phyloP scores from a whole-genome alignment of 37 sponge, comb jelly and placozoan species.

The Haliclona indistincta region DNA sequence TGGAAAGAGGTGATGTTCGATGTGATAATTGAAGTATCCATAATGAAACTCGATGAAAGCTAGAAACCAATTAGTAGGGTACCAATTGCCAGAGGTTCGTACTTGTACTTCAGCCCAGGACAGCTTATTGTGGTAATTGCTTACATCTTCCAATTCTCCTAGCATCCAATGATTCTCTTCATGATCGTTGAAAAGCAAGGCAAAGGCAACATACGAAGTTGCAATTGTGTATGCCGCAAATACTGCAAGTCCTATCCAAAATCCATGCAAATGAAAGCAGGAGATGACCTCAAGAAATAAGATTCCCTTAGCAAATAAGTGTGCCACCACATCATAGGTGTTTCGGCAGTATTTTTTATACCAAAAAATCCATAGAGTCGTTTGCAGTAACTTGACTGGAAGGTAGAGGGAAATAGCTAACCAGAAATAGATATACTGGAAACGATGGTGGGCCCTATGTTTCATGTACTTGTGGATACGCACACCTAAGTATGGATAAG shows the following conservation, averaged over 20 bases:
- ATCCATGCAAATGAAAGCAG: constrained; percentile 2
- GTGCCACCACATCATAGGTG: too few relatives aligned
- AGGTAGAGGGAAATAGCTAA: too few relatives aligned
- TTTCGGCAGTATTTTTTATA: too few relatives aligned
- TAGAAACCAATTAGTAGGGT: constrained; percentile 10
- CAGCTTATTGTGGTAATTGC: neutral
- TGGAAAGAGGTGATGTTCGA: too few relatives aligned
- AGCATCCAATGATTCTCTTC: neutral
- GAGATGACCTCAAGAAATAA: neutral
- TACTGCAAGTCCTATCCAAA: neutral
- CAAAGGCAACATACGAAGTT: neutral
- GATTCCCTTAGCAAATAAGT: too few relatives aligned
- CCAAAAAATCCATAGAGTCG: too few relatives aligned
- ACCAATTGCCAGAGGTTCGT: constrained; percentile 6
- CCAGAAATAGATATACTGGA: too few relatives aligned
- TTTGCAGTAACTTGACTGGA: too few relatives aligned
- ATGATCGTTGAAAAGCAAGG: constrained; percentile 5
- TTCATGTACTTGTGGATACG: too few relatives aligned
- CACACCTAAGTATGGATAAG: too few relatives aligned
- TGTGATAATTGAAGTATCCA: too few relatives aligned
- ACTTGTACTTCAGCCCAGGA: constrained; percentile 16
- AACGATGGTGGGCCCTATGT: too few relatives aligned
- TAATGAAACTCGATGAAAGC: constrained; percentile 10
- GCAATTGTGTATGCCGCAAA: neutral
- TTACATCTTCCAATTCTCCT: neutral